Conservation (phyloP, 2,113 vertebrate species). For the Hydropotes inermis region DNA sequence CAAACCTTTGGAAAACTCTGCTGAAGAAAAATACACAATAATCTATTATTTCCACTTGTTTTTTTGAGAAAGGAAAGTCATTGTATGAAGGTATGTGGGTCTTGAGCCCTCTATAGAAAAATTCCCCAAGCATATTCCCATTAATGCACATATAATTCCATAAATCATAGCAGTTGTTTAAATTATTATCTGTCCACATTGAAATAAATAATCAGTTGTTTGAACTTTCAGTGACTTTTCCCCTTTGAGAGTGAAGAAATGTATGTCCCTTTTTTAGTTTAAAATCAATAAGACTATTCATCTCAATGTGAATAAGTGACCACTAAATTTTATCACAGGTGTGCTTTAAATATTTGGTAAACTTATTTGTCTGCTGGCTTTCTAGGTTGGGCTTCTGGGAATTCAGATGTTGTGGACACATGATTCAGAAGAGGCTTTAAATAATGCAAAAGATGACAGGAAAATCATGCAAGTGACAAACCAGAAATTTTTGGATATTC, state of each 20-base stretch:
- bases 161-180: neutral
- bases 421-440: conserved; percentile 89
- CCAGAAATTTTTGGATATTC: conserved; percentile 89
- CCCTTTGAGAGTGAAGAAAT: neutral
- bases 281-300: neutral
- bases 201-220: neutral
- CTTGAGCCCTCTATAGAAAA: neutral
- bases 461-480: conserved; percentile 91
- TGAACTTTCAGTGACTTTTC: neutral
- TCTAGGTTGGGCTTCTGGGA: conserved; percentile 91
- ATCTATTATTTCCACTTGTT: neutral
- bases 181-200: neutral
- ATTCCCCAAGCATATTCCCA: neutral
- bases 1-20: neutral
- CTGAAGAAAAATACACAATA: neutral
- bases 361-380: conserved; percentile 32
- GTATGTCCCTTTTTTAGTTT: neutral
- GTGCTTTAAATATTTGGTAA: conserved; percentile 14
- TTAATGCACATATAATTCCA: neutral
- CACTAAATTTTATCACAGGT: neutral
- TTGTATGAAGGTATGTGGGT: neutral
- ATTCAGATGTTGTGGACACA: conserved; percentile 94
- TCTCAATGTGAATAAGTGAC: neutral
- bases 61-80: neutral
- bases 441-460: conserved; percentile 86